phyloP scores from a whole-genome alignment of 2,888 invertebrate genomes.

The Allophyes oxyacanthae region DNA sequence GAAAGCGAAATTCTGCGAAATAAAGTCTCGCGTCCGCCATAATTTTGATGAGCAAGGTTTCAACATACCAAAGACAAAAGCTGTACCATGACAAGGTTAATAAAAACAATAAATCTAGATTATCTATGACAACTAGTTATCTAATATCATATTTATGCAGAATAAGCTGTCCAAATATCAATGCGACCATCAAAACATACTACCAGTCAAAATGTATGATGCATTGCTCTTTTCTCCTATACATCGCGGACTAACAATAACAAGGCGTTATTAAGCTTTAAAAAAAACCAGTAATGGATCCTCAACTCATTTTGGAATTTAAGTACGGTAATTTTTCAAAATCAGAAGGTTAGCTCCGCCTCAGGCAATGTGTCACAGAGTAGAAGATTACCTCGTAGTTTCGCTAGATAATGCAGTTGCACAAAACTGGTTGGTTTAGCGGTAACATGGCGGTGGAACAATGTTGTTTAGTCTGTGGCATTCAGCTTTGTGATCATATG shows the following conservation, averaged over 20 bases:
- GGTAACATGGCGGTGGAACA: slow-evolving; percentile 18
- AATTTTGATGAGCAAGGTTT: too few relatives aligned
- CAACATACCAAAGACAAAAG: slow-evolving; percentile 2
- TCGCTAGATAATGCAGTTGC: slow-evolving; percentile 16
- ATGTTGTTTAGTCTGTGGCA: slow-evolving; percentile 46
- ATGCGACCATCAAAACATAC: slow-evolving; percentile 15
- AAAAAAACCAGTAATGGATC: slow-evolving; percentile 6
- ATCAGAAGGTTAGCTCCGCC: slow-evolving; percentile 1
- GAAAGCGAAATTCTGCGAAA: too few relatives aligned
- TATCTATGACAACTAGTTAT: slow-evolving; percentile 1
- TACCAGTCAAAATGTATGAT: background rate
- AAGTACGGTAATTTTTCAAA: slow-evolving; percentile 9
- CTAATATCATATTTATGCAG: background rate
- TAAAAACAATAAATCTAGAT: slow-evolving; percentile 4
- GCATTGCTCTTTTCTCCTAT: slow-evolving; percentile 1
- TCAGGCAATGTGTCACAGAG: slow-evolving; percentile 28
- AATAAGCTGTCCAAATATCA: slow-evolving; percentile 33
- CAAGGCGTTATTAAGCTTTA: too few relatives aligned
- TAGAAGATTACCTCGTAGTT: slow-evolving; percentile 28
- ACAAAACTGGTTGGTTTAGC: slow-evolving; percentile 16
- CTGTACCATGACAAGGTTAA: background rate
- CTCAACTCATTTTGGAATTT: background rate
- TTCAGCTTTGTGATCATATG: slow-evolving; percentile 15
- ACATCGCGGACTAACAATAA: slow-evolving; percentile 11
- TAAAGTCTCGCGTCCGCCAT: too few relatives aligned